Evolutionary conservation across 2,797 vertebrate genomes (phyloP).

Genomic region (Pterois miles): DNA sequence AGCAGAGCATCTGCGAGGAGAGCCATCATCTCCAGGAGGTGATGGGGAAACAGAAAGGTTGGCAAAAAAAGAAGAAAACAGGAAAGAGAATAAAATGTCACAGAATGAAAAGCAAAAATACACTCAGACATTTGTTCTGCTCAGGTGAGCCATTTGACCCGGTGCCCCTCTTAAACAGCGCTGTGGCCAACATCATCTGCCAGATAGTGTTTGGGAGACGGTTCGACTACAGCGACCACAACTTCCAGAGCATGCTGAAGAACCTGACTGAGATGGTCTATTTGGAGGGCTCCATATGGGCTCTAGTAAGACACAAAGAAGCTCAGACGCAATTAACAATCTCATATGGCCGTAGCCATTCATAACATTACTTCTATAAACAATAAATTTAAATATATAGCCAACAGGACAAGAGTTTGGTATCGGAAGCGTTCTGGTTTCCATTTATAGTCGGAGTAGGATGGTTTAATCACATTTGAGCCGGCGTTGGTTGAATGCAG

Average conservation of each 20-base stretch:
- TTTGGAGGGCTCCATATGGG: slow-evolving; percentile 82
- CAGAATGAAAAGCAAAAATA: not conserved
- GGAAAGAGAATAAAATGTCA: not conserved
- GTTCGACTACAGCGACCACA: slow-evolving; percentile 77
- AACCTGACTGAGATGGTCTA: slow-evolving; percentile 73
- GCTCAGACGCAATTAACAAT: not conserved
- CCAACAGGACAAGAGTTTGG: too few relatives aligned
- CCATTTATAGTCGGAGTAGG: too few relatives aligned
- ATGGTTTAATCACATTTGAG: too few relatives aligned
- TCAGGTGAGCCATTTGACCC: slow-evolving; percentile 80
- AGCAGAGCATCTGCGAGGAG: slow-evolving; percentile 79
- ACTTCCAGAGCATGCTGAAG: slow-evolving; percentile 77
- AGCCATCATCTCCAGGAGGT: slow-evolving; percentile 71
- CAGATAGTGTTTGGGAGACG: slow-evolving; percentile 81
- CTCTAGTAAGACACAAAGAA: slow-evolving; percentile 64
- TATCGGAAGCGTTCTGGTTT: too few relatives aligned
- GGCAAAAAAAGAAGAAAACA: not conserved
- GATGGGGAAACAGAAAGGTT: slow-evolving; percentile 76
- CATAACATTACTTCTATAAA: not conserved
- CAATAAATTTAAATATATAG: too few relatives aligned
- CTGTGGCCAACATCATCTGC: slow-evolving; percentile 84
- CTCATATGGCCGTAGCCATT: not conserved
- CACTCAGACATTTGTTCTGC: not conserved
- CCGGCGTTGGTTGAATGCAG: too few relatives aligned
- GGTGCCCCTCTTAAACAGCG: slow-evolving; percentile 72